Conservation (phyloP, 2,797 vertebrate species). For the Enteromius trimaculatus region DNA sequence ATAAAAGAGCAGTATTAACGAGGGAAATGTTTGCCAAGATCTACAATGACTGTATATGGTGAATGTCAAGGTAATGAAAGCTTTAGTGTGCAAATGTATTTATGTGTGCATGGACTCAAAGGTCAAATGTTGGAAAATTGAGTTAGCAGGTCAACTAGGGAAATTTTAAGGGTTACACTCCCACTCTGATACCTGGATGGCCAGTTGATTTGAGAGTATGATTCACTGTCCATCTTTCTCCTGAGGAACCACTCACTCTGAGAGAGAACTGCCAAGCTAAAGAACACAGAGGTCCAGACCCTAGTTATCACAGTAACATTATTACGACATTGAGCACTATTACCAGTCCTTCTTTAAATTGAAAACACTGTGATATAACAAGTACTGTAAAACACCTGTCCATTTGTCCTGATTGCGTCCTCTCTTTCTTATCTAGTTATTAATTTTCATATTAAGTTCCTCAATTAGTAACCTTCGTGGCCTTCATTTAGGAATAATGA, state of each 20-base stretch:
- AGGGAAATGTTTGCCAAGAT: slow-evolving; percentile 28
- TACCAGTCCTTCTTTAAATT: background rate
- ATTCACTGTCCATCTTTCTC: slow-evolving; percentile 88
- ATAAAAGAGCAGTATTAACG: background rate
- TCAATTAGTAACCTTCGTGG: background rate
- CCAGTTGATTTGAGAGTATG: slow-evolving; percentile 86
- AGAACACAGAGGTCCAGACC: slow-evolving; percentile 56
- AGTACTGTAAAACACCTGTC: background rate
- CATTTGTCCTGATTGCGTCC: background rate
- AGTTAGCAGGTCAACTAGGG: slow-evolving; percentile 40
- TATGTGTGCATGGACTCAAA: background rate
- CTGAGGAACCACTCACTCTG: slow-evolving; percentile 89
- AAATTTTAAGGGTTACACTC: slow-evolving; percentile 50
- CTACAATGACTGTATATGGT: slow-evolving; percentile 9
- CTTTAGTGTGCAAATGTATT: background rate
- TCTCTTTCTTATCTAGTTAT: too few species aligned
- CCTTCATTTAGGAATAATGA: background rate
- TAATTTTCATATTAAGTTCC: background rate
- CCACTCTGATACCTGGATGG: slow-evolving; percentile 86
- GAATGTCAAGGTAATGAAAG: slow-evolving; percentile 18
- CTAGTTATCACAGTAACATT: slow-evolving; percentile 58
- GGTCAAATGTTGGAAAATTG: background rate
- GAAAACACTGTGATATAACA: background rate
- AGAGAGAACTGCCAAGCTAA: slow-evolving; percentile 77
- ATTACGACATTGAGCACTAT: slow-evolving; percentile 45